Evolutionary conservation across 2,888 invertebrate genomes (phyloP).

Genomic region (Dicycla oo): DNA sequence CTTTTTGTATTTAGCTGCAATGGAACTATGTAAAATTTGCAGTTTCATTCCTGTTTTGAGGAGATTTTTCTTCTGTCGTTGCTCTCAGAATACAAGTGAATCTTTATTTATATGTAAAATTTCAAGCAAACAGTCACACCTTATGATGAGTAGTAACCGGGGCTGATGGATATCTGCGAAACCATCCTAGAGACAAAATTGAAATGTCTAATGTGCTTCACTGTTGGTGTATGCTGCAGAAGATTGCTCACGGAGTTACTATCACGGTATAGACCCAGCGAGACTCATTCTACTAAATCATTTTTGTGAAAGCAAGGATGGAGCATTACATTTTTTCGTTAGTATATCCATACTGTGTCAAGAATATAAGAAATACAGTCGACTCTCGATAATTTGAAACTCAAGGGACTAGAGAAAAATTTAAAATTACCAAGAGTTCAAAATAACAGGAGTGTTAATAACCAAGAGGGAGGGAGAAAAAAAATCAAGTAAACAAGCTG

Average conservation of each 20-base stretch:
- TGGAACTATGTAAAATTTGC: conserved; percentile 44
- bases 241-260: too few species aligned
- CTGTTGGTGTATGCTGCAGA: too few species aligned
- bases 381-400: too few species aligned
- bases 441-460: too few species aligned
- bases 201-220: neutral
- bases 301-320: too few species aligned
- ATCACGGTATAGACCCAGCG: neutral
- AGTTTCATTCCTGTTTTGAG: conserved; percentile 16
- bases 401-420: too few species aligned
- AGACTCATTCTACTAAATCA: too few species aligned
- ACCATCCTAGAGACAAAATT: too few species aligned
- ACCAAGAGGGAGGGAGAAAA: too few species aligned
- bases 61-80: neutral
- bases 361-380: neutral
- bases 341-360: neutral
- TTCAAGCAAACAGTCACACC: neutral
- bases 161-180: too few species aligned
- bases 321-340: neutral
- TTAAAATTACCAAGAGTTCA: too few species aligned
- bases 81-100: neutral
- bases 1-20: conserved; percentile 44
- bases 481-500: too few species aligned
- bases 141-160: neutral
- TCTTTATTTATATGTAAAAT: neutral